Base-by-base conservation (phyloP, 2,113 vertebrate genomes). In the Calidris pygmaea region DNA sequence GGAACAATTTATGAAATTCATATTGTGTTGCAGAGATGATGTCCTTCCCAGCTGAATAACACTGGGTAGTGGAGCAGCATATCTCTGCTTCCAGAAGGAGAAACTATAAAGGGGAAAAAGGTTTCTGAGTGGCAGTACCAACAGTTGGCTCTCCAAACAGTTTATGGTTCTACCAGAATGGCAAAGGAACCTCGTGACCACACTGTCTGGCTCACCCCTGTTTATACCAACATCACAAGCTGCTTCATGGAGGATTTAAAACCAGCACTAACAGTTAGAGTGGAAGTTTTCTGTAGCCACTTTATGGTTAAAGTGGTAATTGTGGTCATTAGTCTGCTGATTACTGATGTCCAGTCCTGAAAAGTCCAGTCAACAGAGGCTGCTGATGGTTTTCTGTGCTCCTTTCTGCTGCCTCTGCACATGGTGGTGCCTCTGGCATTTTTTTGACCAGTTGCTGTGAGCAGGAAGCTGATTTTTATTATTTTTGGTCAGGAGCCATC, bases 1-100 rank as follows among this genome's bases (percentile, higher is more conserved):
- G 77, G 58, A 93, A 85, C 45, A 27, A 37, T 68, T 91, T n/a
- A 65, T 91, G 84, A 79, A 56, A 68, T 37, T 85, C 81, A 56
- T 47, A 29, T 23, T 86, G 35, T 68, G 45, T 62, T 75, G 21
- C 52, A 75, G 60, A 65, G 67, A 24, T 77, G 35, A 58, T 12
- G 15, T 89, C 45, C 23, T 91, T 79, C 62, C 65, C 66, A 60
- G 14, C 17, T 82, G 70, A 56, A 7, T 65, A 45, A 70, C 21
- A 12, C 56, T 72, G 68, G 62, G 48, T 24, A 26, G 56, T 18
- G 58, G 81, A 73, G 65, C 83, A 76, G 35, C 19, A 2, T 56
- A 4, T 78, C 15, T 93, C 18, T 82, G 43, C 56, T 87, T 87
- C 58, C 48, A 79, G 81, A 34, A 78, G 30, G 66, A 65, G 41